These are phyloP conservation scores for Sphecodes monilicornis DNA, from an alignment of 2,888 invertebrate species.

Conservation along the genomic window DNA sequence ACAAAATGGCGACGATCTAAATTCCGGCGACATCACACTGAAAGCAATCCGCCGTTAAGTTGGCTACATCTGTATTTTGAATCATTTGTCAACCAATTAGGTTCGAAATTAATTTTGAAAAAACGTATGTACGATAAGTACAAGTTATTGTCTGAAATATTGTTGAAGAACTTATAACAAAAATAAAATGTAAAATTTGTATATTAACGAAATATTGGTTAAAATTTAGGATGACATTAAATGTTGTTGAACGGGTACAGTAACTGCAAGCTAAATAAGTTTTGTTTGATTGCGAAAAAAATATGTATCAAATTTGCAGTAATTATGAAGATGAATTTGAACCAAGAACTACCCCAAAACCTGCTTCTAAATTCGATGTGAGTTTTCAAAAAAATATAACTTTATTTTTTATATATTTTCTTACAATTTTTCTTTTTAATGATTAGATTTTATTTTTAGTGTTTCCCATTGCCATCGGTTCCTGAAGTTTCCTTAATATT, in stretches of 20 bases:
- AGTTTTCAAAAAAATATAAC: slow-evolving; percentile 60
- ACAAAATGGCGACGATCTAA: too few species aligned
- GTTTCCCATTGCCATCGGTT: slow-evolving; percentile 73
- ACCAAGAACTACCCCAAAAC: slow-evolving; percentile 76
- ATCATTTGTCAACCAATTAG: slow-evolving; percentile 29
- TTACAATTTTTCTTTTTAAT: not conserved
- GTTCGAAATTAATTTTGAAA: slow-evolving; percentile 40
- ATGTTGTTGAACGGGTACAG: slow-evolving; percentile 4
- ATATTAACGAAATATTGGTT: not conserved
- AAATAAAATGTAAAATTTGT: not conserved
- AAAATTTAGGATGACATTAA: not conserved
- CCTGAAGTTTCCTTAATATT: slow-evolving; percentile 81
- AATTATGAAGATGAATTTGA: slow-evolving; percentile 76
- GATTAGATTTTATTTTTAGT: slow-evolving; percentile 64
- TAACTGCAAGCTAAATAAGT: slow-evolving; percentile 8
- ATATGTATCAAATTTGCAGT: slow-evolving; percentile 58
- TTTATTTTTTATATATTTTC: not conserved
- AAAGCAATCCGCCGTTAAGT: slow-evolving; percentile 5
- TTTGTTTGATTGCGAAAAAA: slow-evolving; percentile 32
- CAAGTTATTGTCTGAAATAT: not conserved
- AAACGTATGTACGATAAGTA: not conserved
- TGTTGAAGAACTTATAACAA: not conserved
- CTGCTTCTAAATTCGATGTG: slow-evolving; percentile 71
- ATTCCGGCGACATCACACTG: too few species aligned
- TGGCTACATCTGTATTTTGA: slow-evolving; percentile 39